Conservation (phyloP, 2,888 invertebrate genomes). For the Orthosia gracilis region DNA sequence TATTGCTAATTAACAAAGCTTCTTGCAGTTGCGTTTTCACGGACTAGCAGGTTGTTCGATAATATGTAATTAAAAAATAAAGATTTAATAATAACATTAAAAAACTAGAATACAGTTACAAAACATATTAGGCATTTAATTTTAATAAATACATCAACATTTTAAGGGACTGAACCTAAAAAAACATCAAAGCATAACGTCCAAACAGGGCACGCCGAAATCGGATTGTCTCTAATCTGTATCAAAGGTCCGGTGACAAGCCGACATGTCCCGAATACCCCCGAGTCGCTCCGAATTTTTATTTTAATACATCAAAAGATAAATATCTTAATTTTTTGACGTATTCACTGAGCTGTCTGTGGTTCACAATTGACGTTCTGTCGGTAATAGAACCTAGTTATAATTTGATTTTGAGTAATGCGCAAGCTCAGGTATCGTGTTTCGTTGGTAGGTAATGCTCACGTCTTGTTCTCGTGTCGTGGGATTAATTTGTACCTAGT, state of each 20-base stretch:
- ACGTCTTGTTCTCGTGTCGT: slow-evolving; percentile 48
- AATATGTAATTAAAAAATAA: too few relatives aligned
- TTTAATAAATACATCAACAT: slow-evolving; percentile 44
- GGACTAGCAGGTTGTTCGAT: too few relatives aligned
- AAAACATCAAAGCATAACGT: slow-evolving; percentile 52
- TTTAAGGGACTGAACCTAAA: slow-evolving; percentile 30
- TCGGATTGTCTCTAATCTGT: slow-evolving; percentile 71
- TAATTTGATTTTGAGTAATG: slow-evolving; percentile 65
- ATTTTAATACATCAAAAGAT: slow-evolving; percentile 69
- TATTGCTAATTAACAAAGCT: too few relatives aligned
- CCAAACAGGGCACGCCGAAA: slow-evolving; percentile 66
- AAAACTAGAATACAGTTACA: too few relatives aligned
- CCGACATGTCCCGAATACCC: slow-evolving; percentile 60
- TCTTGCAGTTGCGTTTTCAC: too few relatives aligned
- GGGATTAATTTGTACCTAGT: slow-evolving; percentile 48
- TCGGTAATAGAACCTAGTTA: slow-evolving; percentile 63
- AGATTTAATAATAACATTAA: too few relatives aligned
- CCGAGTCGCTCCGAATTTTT: slow-evolving; percentile 58
- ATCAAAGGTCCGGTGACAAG: slow-evolving; percentile 65
- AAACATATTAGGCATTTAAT: background rate
- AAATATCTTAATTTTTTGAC: slow-evolving; percentile 73
- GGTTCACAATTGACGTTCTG: slow-evolving; percentile 67
- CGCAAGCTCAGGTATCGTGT: slow-evolving; percentile 52
- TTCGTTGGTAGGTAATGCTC: slow-evolving; percentile 57
- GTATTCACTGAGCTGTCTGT: slow-evolving; percentile 65